Evolutionary conservation across 37 sponge, comb jelly and placozoan genomes (phyloP).

Genomic region (Bolinopsis microptera): DNA sequence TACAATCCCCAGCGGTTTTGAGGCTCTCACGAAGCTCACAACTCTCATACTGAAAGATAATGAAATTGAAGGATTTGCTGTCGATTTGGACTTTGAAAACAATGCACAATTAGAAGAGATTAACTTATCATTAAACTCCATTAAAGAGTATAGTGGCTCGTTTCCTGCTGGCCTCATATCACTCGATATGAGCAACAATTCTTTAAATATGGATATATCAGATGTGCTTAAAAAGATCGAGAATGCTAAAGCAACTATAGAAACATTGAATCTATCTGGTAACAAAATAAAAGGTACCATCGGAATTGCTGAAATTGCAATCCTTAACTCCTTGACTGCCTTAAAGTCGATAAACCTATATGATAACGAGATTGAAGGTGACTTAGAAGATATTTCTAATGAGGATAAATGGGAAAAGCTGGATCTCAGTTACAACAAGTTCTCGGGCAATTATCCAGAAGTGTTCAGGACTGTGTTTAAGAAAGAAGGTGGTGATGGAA

Average conservation of each 20-base stretch:
- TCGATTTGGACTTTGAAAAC: not conserved
- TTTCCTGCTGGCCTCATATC: not conserved
- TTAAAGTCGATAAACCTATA: not conserved
- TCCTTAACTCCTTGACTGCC: not conserved
- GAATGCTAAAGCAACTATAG: not conserved
- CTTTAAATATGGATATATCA: not conserved
- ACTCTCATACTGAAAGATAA: not conserved
- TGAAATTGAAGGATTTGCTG: not conserved
- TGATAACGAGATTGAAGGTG: not conserved
- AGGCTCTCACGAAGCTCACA: not conserved
- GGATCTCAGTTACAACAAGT: constrained; percentile 31
- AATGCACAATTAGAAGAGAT: not conserved
- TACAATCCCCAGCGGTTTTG: not conserved
- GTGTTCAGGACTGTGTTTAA: not conserved
- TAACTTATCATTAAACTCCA: not conserved
- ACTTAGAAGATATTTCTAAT: not conserved
- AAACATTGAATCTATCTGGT: not conserved
- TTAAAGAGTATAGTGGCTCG: not conserved
- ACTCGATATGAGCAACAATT: constrained; percentile 15
- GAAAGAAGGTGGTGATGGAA: not conserved
- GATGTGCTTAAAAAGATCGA: not conserved
- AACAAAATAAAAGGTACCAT: constrained; percentile 1
- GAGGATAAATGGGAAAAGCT: not conserved
- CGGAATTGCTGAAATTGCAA: not conserved
- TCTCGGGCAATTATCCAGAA: not conserved